phyloP scores from a whole-genome alignment of 2,888 invertebrate species.

The Zaprionus lineosus region DNA sequence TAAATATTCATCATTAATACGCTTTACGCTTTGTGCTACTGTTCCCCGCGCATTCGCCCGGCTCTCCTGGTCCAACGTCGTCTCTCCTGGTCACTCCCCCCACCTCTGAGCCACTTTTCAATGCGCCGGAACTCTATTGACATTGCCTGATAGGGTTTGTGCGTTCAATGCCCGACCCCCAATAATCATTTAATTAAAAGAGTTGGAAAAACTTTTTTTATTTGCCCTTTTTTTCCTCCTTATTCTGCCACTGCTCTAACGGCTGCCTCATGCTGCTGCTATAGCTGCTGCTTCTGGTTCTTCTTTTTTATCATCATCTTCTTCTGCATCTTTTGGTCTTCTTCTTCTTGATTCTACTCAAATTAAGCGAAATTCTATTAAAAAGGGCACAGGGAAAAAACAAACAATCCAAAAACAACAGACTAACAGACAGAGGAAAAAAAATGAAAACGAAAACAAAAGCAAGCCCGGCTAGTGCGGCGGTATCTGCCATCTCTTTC shows the following conservation, averaged over 20 bases:
- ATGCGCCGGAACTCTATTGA: constrained; percentile 50
- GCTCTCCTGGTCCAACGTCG: not conserved
- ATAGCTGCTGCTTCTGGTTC: too few species aligned
- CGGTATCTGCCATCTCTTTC: constrained; percentile 9
- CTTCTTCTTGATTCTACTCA: constrained; percentile 44
- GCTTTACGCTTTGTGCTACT: constrained; percentile 68
- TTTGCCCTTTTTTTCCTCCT: constrained; percentile 33
- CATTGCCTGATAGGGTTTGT: constrained; percentile 52
- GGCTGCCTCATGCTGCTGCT: too few species aligned
- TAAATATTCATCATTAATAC: constrained; percentile 79
- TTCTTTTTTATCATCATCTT: not conserved
- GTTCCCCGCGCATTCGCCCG: constrained; percentile 2
- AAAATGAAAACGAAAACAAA: constrained; percentile 28
- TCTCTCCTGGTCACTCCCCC: not conserved
- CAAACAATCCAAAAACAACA: constrained; percentile 64
- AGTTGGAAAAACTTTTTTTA: constrained; percentile 67
- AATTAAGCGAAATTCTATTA: constrained; percentile 77
- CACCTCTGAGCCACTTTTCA: not conserved
- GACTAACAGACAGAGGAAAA: not conserved
- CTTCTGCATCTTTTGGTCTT: not conserved
- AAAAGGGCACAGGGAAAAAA: constrained; percentile 50
- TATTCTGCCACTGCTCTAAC: not conserved
- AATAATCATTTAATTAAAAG: constrained; percentile 78
- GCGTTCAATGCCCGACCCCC: constrained; percentile 50
- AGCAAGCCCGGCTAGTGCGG: constrained; percentile 44